Percentiles rank a stretch among this genome's conserved stretches.
These are phyloP conservation scores for Sigmodon hispidus DNA, from an alignment of 2,113 vertebrate species.

Conservation along the genomic window DNA sequence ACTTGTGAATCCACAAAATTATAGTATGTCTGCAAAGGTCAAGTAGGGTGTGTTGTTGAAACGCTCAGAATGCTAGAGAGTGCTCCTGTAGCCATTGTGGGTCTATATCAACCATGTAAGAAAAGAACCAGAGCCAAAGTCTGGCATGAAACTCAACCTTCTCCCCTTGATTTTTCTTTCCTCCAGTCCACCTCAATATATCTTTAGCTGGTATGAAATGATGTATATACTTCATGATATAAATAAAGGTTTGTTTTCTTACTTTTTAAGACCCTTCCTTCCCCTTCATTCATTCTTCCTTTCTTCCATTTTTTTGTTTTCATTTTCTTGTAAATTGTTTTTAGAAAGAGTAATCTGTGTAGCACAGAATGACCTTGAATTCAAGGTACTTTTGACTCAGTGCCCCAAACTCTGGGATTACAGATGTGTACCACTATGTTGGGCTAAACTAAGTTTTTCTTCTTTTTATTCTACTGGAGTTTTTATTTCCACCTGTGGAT, in stretches of 20 bases:
- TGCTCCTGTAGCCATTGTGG: background rate
- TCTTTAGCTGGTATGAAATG: background rate
- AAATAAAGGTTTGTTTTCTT: background rate
- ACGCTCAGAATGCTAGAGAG: background rate
- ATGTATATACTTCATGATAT: background rate
- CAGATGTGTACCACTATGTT: background rate
- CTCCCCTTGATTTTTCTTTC: background rate
- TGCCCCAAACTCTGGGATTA: background rate
- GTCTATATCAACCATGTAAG: background rate
- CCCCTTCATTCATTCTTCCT: background rate
- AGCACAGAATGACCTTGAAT: background rate
- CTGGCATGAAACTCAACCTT: background rate
- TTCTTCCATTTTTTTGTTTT: background rate
- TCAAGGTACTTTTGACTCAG: background rate
- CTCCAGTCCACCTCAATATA: background rate
- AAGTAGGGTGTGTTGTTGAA: background rate
- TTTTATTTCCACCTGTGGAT: background rate
- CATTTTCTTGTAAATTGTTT: background rate
- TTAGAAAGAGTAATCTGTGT: background rate
- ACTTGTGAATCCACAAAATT: conserved; percentile 18
- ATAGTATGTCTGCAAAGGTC: background rate
- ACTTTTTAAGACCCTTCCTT: too few relatives aligned
- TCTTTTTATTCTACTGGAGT: background rate
- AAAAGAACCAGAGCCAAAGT: background rate
- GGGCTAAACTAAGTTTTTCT: background rate